These are phyloP conservation scores for Holacanthella duospinosa DNA, from an alignment of 2,888 invertebrate genomes.

Conservation along the genomic window DNA sequence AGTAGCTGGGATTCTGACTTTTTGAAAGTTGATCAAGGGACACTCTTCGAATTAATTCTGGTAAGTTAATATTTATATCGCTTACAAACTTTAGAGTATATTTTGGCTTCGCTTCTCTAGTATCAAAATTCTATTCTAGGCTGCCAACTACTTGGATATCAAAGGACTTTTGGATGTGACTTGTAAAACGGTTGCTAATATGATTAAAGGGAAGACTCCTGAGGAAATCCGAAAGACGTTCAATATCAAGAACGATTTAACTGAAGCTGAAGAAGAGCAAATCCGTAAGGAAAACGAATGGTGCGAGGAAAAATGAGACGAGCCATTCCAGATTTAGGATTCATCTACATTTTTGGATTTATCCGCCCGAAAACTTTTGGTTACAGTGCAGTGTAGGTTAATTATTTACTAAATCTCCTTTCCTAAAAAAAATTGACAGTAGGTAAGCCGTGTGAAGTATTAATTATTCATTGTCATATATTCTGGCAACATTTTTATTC, in stretches of 20 bases:
- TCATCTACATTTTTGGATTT: not conserved
- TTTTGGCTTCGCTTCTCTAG: not conserved
- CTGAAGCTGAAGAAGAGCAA: conserved; percentile 91
- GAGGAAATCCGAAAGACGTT: conserved; percentile 94
- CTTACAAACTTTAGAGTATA: not conserved
- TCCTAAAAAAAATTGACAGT: not conserved
- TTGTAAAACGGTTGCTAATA: conserved; percentile 95
- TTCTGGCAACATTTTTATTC: too few relatives aligned
- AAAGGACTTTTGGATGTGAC: conserved; percentile 90
- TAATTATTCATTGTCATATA: too few relatives aligned
- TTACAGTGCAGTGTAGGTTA: not conserved
- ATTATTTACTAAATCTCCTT: not conserved
- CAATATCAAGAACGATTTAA: conserved; percentile 92
- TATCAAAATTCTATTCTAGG: conserved; percentile 42
- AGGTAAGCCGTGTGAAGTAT: not conserved
- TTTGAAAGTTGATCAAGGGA: conserved; percentile 93
- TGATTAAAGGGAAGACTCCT: conserved; percentile 98
- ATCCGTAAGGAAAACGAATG: conserved; percentile 90
- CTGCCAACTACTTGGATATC: conserved; percentile 93
- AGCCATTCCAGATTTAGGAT: not conserved
- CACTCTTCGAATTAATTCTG: conserved; percentile 86
- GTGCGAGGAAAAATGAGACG: conserved; percentile 72
- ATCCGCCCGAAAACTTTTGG: too few relatives aligned
- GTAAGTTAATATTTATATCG: conserved; percentile 38
- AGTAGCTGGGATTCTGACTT: conserved; percentile 99